A percentile compares a stretch with the other conserved stretches of the same genome.
phyloP scores from a whole-genome alignment of 2,888 invertebrate genomes.

The Tetranychus truncatus region DNA sequence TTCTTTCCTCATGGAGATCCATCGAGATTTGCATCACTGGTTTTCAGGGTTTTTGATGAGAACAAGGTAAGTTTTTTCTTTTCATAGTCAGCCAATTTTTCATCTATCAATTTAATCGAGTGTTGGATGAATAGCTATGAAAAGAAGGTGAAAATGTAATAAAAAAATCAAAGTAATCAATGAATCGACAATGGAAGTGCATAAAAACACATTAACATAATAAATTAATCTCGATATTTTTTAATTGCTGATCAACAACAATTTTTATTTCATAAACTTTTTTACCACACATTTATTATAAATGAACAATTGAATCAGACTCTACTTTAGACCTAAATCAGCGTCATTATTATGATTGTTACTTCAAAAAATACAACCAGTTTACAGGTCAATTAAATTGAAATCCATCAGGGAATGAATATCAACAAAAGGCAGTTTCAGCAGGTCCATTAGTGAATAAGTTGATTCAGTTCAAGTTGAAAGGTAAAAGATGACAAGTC shows the following conservation, averaged over 20 bases:
- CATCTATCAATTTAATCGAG: background rate
- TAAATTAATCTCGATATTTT: too few relatives aligned
- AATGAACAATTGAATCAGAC: too few relatives aligned
- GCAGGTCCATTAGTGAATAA: background rate
- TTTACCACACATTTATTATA: too few relatives aligned
- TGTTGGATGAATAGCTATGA: background rate
- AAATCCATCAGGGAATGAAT: background rate
- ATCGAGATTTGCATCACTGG: conserved; percentile 89
- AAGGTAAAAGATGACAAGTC: background rate
- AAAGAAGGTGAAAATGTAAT: background rate
- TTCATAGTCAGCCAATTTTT: background rate
- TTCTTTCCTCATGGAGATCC: conserved; percentile 99
- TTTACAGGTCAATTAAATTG: background rate
- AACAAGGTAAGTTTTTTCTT: conserved; percentile 57
- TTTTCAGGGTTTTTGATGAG: conserved; percentile 95
- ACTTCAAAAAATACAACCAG: background rate
- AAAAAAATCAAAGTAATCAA: too few relatives aligned
- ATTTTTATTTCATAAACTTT: too few relatives aligned
- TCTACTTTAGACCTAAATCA: too few relatives aligned
- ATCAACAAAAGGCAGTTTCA: background rate
- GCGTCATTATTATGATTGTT: too few relatives aligned
- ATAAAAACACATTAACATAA: too few relatives aligned
- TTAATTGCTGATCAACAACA: too few relatives aligned
- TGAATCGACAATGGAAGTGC: too few relatives aligned
- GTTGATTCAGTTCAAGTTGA: background rate